Conservation (phyloP, 1,140 invertebrate species). For the Battus philenor region DNA sequence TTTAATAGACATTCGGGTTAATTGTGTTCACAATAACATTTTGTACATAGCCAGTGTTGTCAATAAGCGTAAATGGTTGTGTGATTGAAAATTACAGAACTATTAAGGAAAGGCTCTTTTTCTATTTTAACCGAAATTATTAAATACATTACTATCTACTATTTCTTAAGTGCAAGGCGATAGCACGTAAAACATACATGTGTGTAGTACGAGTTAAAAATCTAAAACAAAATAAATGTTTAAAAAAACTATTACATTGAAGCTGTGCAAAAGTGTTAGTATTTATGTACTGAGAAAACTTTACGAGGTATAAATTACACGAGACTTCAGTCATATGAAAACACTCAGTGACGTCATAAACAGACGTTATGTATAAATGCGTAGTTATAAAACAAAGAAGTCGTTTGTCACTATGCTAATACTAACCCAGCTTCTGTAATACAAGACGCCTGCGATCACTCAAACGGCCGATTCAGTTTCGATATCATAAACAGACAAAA, state of each 20-base stretch:
- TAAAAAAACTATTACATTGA: no score
- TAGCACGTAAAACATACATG: no score
- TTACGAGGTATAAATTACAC: not conserved
- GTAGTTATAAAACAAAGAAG: slow-evolving; percentile 28
- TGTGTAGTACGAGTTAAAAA: no score
- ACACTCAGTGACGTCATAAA: slow-evolving; percentile 10
- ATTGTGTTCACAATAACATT: no score
- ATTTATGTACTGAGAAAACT: not conserved
- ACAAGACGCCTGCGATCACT: slow-evolving; percentile 47
- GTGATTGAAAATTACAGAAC: no score
- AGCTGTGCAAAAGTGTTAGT: not conserved
- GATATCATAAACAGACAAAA: slow-evolving; percentile 45
- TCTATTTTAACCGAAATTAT: no score
- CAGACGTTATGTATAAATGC: slow-evolving; percentile 4
- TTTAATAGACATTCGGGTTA: not conserved
- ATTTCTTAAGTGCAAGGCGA: no score
- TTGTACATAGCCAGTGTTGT: no score
- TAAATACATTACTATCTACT: no score
- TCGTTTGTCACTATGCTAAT: slow-evolving; percentile 41
- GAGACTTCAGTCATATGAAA: not conserved
- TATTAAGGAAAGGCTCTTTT: no score
- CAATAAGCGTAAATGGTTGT: not conserved
- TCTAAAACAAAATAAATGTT: no score
- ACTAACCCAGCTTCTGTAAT: slow-evolving; percentile 46
- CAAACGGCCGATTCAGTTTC: slow-evolving; percentile 41